phyloP scores from a whole-genome alignment of 2,888 invertebrate genomes.

The Lathronympha strigana region DNA sequence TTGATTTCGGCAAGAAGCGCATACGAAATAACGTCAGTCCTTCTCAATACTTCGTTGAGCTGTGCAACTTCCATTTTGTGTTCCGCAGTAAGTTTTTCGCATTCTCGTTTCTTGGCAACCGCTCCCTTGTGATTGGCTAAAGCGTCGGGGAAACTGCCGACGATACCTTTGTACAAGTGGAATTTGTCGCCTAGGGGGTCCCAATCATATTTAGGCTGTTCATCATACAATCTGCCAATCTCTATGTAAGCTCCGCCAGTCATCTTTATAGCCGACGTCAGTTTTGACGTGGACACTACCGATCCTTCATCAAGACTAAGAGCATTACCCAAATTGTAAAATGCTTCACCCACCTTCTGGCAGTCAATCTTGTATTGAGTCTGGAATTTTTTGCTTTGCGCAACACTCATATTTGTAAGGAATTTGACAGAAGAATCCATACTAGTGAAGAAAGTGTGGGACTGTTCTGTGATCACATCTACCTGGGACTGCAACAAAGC shows the following conservation, averaged over 20 bases:
- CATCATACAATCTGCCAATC: conserved; percentile 95
- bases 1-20: conserved; percentile 97
- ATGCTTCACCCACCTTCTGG: conserved; percentile 94
- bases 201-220: conserved; percentile 95
- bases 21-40: conserved; percentile 96
- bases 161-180: conserved; percentile 97
- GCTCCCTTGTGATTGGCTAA: conserved; percentile 95
- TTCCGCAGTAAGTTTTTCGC: conserved; percentile 91
- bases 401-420: conserved; percentile 90
- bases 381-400: conserved; percentile 94
- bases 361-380: conserved; percentile 95
- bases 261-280: conserved; percentile 92
- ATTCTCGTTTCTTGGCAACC: conserved; percentile 94
- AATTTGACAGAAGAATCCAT: conserved; percentile 95
- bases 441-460: conserved; percentile 90
- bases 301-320: conserved; percentile 91
- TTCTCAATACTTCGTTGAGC: conserved; percentile 90
- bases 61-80: conserved; percentile 93
- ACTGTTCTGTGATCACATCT: conserved; percentile 93
- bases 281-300: conserved; percentile 84
- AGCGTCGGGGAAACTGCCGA: conserved; percentile 95
- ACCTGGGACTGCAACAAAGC: conserved; percentile 89
- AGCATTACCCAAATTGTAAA: conserved; percentile 92
- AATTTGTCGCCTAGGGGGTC: conserved; percentile 95
- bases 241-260: conserved; percentile 95